Evolutionary conservation across 2,888 invertebrate species (phyloP).

Genomic region (Drosophila macrospina): DNA sequence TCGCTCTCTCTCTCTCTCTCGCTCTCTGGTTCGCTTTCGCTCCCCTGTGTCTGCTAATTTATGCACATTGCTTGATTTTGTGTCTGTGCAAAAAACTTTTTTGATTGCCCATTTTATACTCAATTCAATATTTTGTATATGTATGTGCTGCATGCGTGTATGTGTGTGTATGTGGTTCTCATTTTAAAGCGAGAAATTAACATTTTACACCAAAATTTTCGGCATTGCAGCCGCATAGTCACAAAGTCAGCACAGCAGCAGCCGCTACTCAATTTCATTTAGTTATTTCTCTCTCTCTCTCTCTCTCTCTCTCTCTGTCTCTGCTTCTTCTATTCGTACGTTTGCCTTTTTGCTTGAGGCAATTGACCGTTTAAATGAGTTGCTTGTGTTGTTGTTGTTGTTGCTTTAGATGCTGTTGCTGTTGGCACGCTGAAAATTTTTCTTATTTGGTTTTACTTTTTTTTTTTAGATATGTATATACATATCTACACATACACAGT

Average conservation of each 20-base stretch:
- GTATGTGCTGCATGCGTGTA: constrained; percentile 15
- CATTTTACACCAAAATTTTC: constrained; percentile 48
- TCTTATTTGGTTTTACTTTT: constrained; percentile 53
- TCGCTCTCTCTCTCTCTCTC: constrained; percentile 33
- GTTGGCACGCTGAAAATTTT: constrained; percentile 44
- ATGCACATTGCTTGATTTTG: constrained; percentile 60
- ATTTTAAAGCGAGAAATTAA: constrained; percentile 46
- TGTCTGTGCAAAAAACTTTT: constrained; percentile 57
- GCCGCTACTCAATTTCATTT: constrained; percentile 53
- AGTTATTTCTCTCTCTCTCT: constrained; percentile 47
- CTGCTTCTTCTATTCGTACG: constrained; percentile 64
- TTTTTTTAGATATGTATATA: neutral
- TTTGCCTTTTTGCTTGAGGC: constrained; percentile 71
- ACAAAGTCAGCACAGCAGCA: constrained; percentile 43
- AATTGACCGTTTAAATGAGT: constrained; percentile 81
- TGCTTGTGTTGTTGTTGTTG: constrained; percentile 35
- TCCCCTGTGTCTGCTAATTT: constrained; percentile 56
- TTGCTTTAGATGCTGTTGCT: constrained; percentile 45
- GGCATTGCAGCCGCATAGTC: constrained; percentile 51
- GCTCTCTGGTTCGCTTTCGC: constrained; percentile 40
- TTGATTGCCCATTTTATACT: constrained; percentile 60
- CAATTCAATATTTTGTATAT: constrained; percentile 53
- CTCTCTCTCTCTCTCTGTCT: constrained; percentile 39
- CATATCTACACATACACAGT: constrained; percentile 7
- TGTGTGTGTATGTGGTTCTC: constrained; percentile 40